phyloP scores from a whole-genome alignment of 2,797 vertebrate species.

The Trichosurus vulpecula region DNA sequence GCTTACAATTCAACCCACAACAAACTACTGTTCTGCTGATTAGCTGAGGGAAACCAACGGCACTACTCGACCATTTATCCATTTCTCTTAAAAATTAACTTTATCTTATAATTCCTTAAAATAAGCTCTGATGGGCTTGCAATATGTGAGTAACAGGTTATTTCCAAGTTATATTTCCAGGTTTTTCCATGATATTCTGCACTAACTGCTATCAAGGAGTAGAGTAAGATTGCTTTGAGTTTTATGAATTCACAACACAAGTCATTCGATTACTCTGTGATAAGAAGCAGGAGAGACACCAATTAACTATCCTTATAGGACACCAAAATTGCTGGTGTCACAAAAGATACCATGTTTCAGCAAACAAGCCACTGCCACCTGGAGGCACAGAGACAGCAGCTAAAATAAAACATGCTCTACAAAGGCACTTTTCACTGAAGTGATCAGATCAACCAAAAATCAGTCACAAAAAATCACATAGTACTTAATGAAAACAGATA shows the following conservation, averaged over 20 bases:
- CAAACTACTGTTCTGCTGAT: slow-evolving; percentile 1
- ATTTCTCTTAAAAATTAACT: neutral
- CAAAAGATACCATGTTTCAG: slow-evolving; percentile 24
- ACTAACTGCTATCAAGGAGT: neutral
- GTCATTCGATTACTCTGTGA: slow-evolving; percentile 1
- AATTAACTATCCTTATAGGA: neutral
- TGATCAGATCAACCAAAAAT: neutral
- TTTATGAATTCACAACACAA: neutral
- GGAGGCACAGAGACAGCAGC: slow-evolving; percentile 62
- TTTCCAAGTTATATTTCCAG: neutral
- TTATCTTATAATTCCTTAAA: neutral
- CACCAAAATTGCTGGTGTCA: slow-evolving; percentile 23
- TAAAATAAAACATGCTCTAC: slow-evolving; percentile 24
- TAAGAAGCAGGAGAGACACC: neutral
- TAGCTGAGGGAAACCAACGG: slow-evolving; percentile 19
- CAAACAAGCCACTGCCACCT: slow-evolving; percentile 71
- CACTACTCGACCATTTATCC: neutral
- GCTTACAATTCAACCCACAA: neutral
- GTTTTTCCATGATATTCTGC: neutral
- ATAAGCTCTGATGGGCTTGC: neutral
- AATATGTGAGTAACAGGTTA: neutral
- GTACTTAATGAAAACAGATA: neutral
- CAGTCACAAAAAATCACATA: neutral
- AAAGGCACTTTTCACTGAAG: slow-evolving; percentile 26
- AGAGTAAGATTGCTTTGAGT: neutral